These are phyloP conservation scores for Digitonthophagus gazella DNA, from an alignment of 2,888 invertebrate species.

Conservation along the genomic window DNA sequence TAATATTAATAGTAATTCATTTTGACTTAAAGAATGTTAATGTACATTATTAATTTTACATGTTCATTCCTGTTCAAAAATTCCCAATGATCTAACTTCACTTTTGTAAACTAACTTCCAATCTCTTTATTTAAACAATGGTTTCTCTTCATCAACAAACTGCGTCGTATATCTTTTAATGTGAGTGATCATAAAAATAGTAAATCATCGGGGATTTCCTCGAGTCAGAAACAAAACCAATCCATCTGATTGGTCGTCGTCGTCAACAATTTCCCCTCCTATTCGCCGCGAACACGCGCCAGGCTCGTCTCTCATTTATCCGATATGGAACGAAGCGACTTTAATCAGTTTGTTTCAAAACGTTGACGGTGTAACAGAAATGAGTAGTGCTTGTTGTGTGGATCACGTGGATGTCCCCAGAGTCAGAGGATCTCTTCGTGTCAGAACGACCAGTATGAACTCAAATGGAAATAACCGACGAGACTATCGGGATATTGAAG, in stretches of 20 bases:
- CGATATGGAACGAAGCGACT: background rate
- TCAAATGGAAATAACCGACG: slow-evolving; percentile 30
- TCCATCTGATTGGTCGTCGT: background rate
- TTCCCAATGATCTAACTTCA: too few relatives aligned
- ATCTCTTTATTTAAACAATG: too few relatives aligned
- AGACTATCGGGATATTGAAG: slow-evolving; percentile 42
- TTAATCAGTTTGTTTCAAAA: slow-evolving; percentile 16
- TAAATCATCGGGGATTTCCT: background rate
- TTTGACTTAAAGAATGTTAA: too few relatives aligned
- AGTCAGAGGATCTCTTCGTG: slow-evolving; percentile 49
- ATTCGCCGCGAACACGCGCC: background rate
- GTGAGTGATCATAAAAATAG: too few relatives aligned
- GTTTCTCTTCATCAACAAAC: too few relatives aligned
- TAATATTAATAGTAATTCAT: too few relatives aligned
- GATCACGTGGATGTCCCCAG: too few relatives aligned
- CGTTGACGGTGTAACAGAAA: slow-evolving; percentile 27
- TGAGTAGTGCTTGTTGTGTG: slow-evolving; percentile 45
- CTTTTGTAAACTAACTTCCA: too few relatives aligned
- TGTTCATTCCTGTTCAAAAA: too few relatives aligned
- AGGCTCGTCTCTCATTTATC: background rate
- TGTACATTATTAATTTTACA: too few relatives aligned
- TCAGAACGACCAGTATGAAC: slow-evolving; percentile 44
- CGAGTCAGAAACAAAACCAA: background rate
- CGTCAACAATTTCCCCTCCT: background rate
- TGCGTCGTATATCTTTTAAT: too few relatives aligned